Conservation (phyloP, 1,140 invertebrate species). For the Listronotus oregonensis region DNA sequence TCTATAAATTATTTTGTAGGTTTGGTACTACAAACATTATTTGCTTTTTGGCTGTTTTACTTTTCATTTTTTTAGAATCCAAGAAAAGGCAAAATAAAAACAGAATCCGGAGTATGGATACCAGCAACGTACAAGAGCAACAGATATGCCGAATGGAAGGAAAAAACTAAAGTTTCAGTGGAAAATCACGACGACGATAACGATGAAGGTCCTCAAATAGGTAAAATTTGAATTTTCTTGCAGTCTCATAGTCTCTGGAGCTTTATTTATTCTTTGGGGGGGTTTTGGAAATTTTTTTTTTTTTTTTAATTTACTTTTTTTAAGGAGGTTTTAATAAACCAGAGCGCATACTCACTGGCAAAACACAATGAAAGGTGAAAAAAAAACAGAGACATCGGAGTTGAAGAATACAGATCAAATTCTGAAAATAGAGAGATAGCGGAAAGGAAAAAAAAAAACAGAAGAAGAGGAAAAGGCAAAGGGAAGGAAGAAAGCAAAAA, state of each 20-base stretch:
- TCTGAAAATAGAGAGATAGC: slow-evolving; percentile 67
- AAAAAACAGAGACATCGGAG: slow-evolving; percentile 61
- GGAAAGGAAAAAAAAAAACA: slow-evolving; percentile 58
- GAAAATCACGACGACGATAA: slow-evolving; percentile 64
- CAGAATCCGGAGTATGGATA: slow-evolving; percentile 93
- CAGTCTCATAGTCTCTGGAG: not conserved
- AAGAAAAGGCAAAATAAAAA: slow-evolving; percentile 82
- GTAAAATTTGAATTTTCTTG: slow-evolving; percentile 8
- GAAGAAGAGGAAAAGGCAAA: slow-evolving; percentile 52
- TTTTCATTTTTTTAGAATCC: slow-evolving; percentile 59
- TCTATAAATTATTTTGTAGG: no score
- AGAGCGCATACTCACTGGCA: slow-evolving; percentile 62
- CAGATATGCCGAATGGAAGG: slow-evolving; percentile 85
- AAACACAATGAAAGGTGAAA: slow-evolving; percentile 65
- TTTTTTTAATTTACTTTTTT: not conserved
- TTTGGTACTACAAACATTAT: no score
- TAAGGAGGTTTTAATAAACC: slow-evolving; percentile 13
- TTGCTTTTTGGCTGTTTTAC: no score
- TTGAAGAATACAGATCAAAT: slow-evolving; percentile 73
- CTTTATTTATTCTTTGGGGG: not conserved
- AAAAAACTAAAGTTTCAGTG: slow-evolving; percentile 75
- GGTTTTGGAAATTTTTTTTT: no score
- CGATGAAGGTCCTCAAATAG: slow-evolving; percentile 55
- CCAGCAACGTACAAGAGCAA: slow-evolving; percentile 92
- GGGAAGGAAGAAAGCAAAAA: slow-evolving; percentile 26